Evolutionary conservation across 2,113 vertebrate genomes (phyloP).

Genomic region (Hyla sarda): DNA sequence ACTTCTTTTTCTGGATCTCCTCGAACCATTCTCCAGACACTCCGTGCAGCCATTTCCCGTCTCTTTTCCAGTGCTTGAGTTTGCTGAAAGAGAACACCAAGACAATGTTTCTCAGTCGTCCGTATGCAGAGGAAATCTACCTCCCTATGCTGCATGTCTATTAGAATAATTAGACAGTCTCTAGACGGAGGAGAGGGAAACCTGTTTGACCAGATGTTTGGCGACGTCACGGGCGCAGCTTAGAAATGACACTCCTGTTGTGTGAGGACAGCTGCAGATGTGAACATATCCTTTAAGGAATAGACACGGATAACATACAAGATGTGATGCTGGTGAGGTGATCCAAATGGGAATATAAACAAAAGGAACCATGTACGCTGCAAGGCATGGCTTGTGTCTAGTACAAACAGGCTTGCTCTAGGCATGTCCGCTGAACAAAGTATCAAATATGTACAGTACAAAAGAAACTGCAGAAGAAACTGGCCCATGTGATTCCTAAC

Average conservation of each 20-base stretch:
- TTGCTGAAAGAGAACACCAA: conserved; percentile 68
- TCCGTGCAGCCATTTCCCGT: conserved; percentile 72
- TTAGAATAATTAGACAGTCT: conserved; percentile 16
- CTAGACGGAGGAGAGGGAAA: conserved; percentile 27
- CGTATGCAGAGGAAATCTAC: neutral
- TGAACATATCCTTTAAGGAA: neutral
- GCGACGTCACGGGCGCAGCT: conserved; percentile 14
- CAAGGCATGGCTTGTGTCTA: neutral
- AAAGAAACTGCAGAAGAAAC: too few species aligned
- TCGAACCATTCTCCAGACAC: conserved; percentile 82
- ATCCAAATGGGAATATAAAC: neutral
- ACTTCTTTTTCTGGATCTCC: conserved; percentile 81
- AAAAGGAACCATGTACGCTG: neutral
- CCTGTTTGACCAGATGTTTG: conserved; percentile 58
- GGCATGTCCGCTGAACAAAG: too few species aligned
- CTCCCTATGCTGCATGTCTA: conserved; percentile 5
- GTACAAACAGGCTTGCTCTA: neutral
- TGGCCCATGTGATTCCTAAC: too few species aligned
- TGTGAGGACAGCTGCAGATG: conserved; percentile 25
- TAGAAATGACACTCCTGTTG: conserved; percentile 29
- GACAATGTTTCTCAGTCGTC: conserved; percentile 28
- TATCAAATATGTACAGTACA: neutral
- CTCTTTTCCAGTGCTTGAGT: conserved; percentile 73
- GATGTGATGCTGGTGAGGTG: neutral
- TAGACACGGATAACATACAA: neutral